Evolutionary conservation across 2,888 invertebrate genomes (phyloP).

Genomic region (Hyppa rectilinea): DNA sequence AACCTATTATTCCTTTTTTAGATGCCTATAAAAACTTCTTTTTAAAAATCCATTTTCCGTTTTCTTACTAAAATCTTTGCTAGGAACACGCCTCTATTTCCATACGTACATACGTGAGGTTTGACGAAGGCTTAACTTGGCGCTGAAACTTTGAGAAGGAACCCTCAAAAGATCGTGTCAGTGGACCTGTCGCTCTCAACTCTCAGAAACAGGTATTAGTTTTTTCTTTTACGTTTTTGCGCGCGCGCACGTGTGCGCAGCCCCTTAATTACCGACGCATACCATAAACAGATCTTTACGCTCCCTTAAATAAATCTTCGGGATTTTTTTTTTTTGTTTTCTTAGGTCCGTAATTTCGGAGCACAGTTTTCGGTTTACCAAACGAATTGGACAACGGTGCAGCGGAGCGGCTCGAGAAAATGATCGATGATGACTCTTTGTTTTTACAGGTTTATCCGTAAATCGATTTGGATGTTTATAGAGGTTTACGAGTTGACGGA

Average conservation of each 20-base stretch:
- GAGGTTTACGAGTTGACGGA: conserved; percentile 70
- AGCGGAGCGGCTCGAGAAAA: conserved; percentile 74
- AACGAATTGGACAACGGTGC: conserved; percentile 75
- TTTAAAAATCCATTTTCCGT: neutral
- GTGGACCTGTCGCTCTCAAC: conserved; percentile 88
- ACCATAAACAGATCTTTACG: conserved; percentile 91
- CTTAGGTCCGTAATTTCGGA: conserved; percentile 87
- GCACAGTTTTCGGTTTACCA: conserved; percentile 86
- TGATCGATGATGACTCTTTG: conserved; percentile 87
- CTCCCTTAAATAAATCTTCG: conserved; percentile 91
- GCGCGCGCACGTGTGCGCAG: conserved; percentile 88
- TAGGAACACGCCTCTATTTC: neutral
- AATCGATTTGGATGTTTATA: conserved; percentile 77
- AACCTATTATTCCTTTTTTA: neutral
- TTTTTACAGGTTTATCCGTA: conserved; percentile 85
- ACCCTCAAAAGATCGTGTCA: conserved; percentile 83
- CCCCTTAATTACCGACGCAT: conserved; percentile 91
- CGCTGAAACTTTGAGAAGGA: conserved; percentile 79
- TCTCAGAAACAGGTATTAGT: conserved; percentile 87
- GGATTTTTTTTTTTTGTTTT: conserved; percentile 85
- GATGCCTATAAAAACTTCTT: neutral
- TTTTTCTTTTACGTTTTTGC: conserved; percentile 89
- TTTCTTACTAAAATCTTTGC: neutral
- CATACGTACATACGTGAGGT: neutral
- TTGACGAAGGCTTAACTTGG: neutral